These are phyloP conservation scores for Nephotettix cincticeps DNA, from an alignment of 1,140 invertebrate species.

Conservation along the genomic window DNA sequence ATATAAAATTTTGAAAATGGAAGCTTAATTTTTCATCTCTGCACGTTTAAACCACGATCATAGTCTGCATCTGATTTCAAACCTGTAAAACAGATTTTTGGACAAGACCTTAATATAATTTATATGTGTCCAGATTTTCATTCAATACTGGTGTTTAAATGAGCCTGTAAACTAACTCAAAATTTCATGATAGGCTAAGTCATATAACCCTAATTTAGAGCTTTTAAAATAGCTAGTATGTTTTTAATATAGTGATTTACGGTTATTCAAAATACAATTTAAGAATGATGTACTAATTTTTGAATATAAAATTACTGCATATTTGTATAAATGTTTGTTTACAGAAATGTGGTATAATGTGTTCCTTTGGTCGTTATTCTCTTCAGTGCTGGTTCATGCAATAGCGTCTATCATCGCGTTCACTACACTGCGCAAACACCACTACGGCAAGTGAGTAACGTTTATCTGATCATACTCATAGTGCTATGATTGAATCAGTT, in stretches of 20 bases:
- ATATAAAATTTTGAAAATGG: no score
- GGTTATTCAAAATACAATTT: not conserved
- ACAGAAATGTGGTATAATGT: slow-evolving; percentile 96
- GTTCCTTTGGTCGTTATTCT: slow-evolving; percentile 91
- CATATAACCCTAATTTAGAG: not conserved
- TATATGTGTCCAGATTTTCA: no score
- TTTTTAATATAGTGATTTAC: not conserved
- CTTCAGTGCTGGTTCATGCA: slow-evolving; percentile 88
- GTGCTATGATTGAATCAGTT: no score
- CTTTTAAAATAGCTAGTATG: not conserved
- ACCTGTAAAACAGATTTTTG: no score
- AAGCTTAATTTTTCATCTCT: no score
- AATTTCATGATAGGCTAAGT: not conserved
- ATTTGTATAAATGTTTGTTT: slow-evolving; percentile 47
- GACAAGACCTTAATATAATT: no score
- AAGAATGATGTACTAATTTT: not conserved
- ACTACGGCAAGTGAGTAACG: slow-evolving; percentile 73
- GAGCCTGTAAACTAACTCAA: not conserved
- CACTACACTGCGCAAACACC: slow-evolving; percentile 86
- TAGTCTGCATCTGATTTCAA: no score
- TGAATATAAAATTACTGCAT: not conserved
- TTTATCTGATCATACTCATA: no score
- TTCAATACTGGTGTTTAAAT: no score
- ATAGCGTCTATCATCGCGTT: slow-evolving; percentile 89
- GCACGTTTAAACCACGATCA: no score